Evolutionary conservation across 2,797 vertebrate species (phyloP).

Genomic region (Danio kyathit): DNA sequence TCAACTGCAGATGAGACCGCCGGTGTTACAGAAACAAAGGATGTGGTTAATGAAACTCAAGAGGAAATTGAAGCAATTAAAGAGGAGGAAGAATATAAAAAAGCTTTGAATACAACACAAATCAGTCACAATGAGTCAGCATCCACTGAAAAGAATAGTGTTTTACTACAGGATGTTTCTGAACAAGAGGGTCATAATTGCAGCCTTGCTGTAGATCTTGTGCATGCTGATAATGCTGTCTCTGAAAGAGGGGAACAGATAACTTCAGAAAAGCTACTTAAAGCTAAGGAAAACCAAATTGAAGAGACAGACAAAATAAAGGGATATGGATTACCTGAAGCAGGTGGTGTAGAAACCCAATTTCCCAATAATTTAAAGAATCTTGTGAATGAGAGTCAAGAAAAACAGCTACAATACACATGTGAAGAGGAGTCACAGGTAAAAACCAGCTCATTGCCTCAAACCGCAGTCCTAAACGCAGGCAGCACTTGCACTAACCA

Average conservation of each 20-base stretch:
- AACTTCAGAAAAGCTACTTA: slow-evolving; percentile 39
- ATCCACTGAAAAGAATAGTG: slow-evolving; percentile 23
- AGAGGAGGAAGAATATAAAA: no score
- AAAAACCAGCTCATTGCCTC: slow-evolving; percentile 13
- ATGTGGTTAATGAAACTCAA: slow-evolving; percentile 20
- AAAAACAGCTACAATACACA: slow-evolving; percentile 45
- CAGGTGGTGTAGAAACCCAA: slow-evolving; percentile 49
- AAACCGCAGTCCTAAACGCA: slow-evolving; percentile 53
- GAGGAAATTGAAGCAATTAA: background rate
- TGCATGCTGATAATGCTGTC: slow-evolving; percentile 31
- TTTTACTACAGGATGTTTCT: slow-evolving; percentile 28
- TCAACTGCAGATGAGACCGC: slow-evolving; percentile 54
- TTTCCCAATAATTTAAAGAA: slow-evolving; percentile 43
- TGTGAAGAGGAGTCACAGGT: slow-evolving; percentile 18
- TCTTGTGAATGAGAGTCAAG: slow-evolving; percentile 27
- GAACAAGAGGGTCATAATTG: slow-evolving; percentile 32
- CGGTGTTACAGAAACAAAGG: slow-evolving; percentile 15
- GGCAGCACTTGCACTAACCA: slow-evolving; percentile 41
- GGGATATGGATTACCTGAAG: slow-evolving; percentile 40
- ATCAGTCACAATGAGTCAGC: slow-evolving; percentile 23
- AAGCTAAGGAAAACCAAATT: slow-evolving; percentile 52
- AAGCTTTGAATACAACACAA: no score
- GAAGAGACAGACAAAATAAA: slow-evolving; percentile 28
- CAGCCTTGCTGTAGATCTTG: slow-evolving; percentile 43
- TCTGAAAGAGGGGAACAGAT: slow-evolving; percentile 35